Evolutionary conservation across 1,140 invertebrate genomes (phyloP), one percentile per base, ranked within the genome.

Genomic region (Drosophila arawakana): DNA sequence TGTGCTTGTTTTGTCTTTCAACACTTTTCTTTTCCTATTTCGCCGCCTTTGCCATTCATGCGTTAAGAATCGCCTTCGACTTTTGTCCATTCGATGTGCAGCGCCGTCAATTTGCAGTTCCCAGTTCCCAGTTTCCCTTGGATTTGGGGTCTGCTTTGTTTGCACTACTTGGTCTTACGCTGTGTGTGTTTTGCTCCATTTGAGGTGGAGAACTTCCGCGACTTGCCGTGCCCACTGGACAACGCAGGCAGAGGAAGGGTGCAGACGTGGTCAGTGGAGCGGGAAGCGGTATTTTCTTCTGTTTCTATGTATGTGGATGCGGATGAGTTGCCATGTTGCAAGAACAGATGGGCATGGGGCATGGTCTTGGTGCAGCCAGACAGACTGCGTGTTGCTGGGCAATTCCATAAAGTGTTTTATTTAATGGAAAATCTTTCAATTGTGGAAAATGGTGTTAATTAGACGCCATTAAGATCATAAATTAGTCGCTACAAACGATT

Each of bases 371-470:
- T 41, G 39, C 11, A 41, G 9, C 4, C 10, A 11, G 11, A 43
- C 46, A 35, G 37, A 34, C 84, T 89, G 84, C 84, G 84, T 89
- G 84, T 70, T 78, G 71, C 78, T 73, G 68, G 84, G 84, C 84
- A 78, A 89, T 89, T 89, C 84, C 80, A 90, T 90, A 84, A 89
- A 89, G 84, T 89, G 84, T 90, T 89, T 89, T 89, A 89, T 89
- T 89, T 89, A 89, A 89, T 89, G 84, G 85, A 89, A 89, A 89
- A 89, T 89, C 84, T 89, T 89, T 89, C 84, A 89, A 89, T 89
- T 89, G 84, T 84, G 85, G 84, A 89, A 89, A 89, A 89, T 79
- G 81, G 84, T 89, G 84, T 89, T 89, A 89, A 89, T 89, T 89
- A 89, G 84, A 75, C 74, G 78, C 84, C 84, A 89, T 89, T 89